Evolutionary conservation across 2,888 invertebrate species (phyloP).

Genomic region (Acrobasis consociella): DNA sequence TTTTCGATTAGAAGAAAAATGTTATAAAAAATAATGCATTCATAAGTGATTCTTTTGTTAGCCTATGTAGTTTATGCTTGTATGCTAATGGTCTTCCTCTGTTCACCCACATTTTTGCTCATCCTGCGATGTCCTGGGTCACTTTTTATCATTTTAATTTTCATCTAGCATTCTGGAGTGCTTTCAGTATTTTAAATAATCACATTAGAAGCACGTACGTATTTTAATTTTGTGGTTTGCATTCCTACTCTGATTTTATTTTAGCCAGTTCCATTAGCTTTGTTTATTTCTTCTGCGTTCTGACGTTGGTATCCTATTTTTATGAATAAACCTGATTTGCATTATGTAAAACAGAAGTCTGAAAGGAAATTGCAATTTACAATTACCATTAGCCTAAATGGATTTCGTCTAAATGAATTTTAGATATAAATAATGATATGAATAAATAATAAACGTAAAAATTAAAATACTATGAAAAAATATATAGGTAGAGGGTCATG

Average conservation of each 20-base stretch:
- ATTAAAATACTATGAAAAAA: too few relatives aligned
- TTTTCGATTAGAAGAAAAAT: too few relatives aligned
- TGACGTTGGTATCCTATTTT: too few relatives aligned
- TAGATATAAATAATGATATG: too few relatives aligned
- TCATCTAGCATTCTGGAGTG: slow-evolving; percentile 21
- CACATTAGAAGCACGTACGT: neutral
- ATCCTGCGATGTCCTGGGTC: slow-evolving; percentile 15
- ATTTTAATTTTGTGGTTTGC: slow-evolving; percentile 13
- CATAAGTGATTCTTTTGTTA: neutral
- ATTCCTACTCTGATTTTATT: neutral
- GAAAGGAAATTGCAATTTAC: too few relatives aligned
- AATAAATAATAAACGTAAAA: too few relatives aligned
- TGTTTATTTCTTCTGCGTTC: too few relatives aligned
- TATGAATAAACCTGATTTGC: too few relatives aligned
- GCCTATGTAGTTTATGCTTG: slow-evolving; percentile 28
- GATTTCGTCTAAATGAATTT: too few relatives aligned
- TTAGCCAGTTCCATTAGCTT: neutral
- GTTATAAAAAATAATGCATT: neutral
- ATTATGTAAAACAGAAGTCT: too few relatives aligned
- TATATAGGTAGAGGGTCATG: too few relatives aligned
- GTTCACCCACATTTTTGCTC: slow-evolving; percentile 48
- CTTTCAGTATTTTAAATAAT: slow-evolving; percentile 20
- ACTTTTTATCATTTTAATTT: slow-evolving; percentile 22
- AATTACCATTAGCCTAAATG: too few relatives aligned
- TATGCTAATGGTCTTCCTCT: slow-evolving; percentile 59